Conservation (phyloP, 2,113 vertebrate genomes). For the Asarcornis scutulata region DNA sequence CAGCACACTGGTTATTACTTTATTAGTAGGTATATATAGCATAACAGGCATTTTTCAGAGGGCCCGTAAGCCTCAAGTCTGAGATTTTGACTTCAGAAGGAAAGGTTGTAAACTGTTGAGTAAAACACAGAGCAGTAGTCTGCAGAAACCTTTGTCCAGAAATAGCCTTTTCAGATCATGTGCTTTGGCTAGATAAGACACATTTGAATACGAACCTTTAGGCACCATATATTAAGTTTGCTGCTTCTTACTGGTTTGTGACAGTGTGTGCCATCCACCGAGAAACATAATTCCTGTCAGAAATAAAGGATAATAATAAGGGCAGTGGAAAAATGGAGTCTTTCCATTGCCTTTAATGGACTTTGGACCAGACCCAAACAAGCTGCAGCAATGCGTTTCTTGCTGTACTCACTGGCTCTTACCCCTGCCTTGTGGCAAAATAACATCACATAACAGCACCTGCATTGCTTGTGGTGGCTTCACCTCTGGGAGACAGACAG, state of each 20-base stretch:
- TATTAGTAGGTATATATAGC: background rate
- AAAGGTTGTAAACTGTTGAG: background rate
- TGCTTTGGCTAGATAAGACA: background rate
- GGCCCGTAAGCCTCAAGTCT: background rate
- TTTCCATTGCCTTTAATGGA: slow-evolving; percentile 33
- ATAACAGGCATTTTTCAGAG: slow-evolving; percentile 8
- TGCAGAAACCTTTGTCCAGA: slow-evolving; percentile 11
- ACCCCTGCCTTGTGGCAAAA: background rate
- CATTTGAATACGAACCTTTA: background rate
- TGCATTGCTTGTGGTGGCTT: background rate
- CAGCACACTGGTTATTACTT: background rate
- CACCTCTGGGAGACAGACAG: background rate
- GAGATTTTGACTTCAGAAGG: slow-evolving; percentile 34
- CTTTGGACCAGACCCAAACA: background rate
- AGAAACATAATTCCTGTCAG: background rate
- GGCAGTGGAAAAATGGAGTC: background rate
- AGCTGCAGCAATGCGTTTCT: background rate
- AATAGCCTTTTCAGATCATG: background rate
- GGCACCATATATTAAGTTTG: background rate
- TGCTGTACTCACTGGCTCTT: background rate
- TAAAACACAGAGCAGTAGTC: slow-evolving; percentile 17
- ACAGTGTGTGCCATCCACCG: background rate
- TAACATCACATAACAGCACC: fast-evolving
- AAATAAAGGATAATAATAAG: slow-evolving; percentile 21
- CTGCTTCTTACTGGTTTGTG: background rate